Percentiles rank a stretch among this genome's conserved stretches.
phyloP scores from a whole-genome alignment of 2,888 invertebrate genomes.

The Melinopterus prodromus region DNA sequence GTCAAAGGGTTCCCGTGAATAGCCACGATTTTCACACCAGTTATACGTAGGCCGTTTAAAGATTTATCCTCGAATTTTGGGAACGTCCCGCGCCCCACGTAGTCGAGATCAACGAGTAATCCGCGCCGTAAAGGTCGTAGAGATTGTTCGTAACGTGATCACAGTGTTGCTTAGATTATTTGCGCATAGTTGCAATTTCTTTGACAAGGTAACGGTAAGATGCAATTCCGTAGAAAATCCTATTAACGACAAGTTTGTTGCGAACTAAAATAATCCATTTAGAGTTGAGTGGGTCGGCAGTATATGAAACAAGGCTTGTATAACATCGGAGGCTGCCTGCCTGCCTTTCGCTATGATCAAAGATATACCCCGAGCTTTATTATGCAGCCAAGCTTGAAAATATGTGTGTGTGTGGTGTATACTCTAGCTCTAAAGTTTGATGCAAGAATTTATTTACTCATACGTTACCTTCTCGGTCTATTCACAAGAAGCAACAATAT shows the following conservation, averaged over 20 bases:
- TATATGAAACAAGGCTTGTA: neutral
- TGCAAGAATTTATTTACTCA: neutral
- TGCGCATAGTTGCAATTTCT: conserved; percentile 26
- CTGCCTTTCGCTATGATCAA: neutral
- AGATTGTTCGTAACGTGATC: neutral
- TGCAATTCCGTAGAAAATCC: conserved; percentile 28
- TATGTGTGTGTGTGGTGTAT: neutral
- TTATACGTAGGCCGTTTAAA: too few species aligned
- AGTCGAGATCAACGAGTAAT: too few species aligned
- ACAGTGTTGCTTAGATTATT: neutral
- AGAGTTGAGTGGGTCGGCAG: conserved; percentile 10
- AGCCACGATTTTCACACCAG: too few species aligned
- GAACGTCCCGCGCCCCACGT: too few species aligned
- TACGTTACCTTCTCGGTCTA: neutral
- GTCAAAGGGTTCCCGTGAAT: too few species aligned
- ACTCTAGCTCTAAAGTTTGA: neutral
- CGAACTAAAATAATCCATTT: conserved; percentile 31
- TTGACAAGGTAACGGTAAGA: conserved; percentile 19
- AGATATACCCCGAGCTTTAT: neutral
- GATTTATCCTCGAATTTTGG: too few species aligned
- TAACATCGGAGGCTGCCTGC: neutral
- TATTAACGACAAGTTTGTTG: conserved; percentile 32
- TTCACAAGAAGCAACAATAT: neutral
- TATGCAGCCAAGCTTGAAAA: neutral
- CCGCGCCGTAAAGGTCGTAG: too few species aligned